These are phyloP conservation scores for Hydraecia micacea DNA, from an alignment of 2,888 invertebrate species.

Conservation along the genomic window DNA sequence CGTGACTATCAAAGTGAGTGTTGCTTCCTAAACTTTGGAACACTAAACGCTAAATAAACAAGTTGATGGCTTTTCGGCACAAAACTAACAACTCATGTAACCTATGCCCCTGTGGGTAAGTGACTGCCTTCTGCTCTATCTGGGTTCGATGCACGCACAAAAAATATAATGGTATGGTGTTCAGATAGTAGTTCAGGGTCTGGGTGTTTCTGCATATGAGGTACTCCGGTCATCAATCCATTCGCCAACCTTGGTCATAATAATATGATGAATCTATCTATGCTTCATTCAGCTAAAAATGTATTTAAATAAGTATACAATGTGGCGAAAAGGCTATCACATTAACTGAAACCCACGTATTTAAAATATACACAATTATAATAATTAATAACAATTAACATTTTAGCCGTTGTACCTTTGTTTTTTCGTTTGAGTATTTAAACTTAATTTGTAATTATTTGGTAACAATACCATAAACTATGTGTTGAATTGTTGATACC, in stretches of 20 bases:
- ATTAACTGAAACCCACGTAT: neutral
- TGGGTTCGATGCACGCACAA: neutral
- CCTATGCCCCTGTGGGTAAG: too few species aligned
- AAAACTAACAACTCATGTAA: neutral
- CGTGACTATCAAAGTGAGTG: constrained; percentile 39
- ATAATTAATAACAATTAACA: too few species aligned
- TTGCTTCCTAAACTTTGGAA: constrained; percentile 23
- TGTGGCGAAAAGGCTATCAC: too few species aligned
- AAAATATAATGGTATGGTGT: neutral
- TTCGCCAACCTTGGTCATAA: neutral
- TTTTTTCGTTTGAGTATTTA: neutral
- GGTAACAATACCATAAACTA: neutral
- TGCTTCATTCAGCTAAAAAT: neutral
- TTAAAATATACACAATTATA: neutral
- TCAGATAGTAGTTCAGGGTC: neutral
- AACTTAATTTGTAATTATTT: neutral
- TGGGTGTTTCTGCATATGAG: too few species aligned
- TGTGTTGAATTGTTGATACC: neutral
- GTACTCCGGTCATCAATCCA: neutral
- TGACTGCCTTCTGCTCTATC: neutral
- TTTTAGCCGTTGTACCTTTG: neutral
- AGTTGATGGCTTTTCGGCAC: neutral
- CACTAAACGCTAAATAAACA: constrained; percentile 24
- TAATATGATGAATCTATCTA: neutral
- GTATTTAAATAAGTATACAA: too few species aligned